phyloP scores from a whole-genome alignment of 2,888 invertebrate genomes.

The Apomyelois bistriatella region DNA sequence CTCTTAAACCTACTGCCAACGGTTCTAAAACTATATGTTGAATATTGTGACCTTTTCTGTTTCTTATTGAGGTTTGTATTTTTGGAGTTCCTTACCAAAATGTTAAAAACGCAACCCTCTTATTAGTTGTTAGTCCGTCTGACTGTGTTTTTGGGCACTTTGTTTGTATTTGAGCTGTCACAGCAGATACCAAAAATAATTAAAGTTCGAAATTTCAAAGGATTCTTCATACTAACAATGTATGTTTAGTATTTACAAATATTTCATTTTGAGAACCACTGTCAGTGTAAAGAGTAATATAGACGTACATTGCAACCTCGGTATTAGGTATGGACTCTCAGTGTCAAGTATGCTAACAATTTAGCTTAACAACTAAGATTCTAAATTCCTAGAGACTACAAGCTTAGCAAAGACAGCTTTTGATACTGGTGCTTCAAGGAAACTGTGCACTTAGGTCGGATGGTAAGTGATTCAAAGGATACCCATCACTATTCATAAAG shows the following conservation, averaged over 20 bases:
- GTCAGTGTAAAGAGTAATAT: not conserved
- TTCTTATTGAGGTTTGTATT: too few relatives aligned
- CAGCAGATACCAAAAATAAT: too few relatives aligned
- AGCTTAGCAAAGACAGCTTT: not conserved
- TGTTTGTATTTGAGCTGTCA: too few relatives aligned
- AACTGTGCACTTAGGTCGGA: not conserved
- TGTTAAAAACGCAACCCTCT: too few relatives aligned
- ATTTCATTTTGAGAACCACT: not conserved
- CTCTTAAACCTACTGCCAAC: not conserved
- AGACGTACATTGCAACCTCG: slow-evolving; percentile 2
- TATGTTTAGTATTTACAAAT: too few relatives aligned
- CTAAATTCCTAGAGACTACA: not conserved
- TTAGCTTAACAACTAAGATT: not conserved
- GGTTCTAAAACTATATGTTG: not conserved
- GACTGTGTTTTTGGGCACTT: too few relatives aligned
- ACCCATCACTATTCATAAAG: too few relatives aligned
- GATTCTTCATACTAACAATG: too few relatives aligned
- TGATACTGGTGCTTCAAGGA: not conserved
- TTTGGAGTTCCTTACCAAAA: too few relatives aligned
- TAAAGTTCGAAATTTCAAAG: too few relatives aligned
- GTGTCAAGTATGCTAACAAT: slow-evolving; percentile 14
- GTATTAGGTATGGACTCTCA: slow-evolving; percentile 11
- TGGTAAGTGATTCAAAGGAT: too few relatives aligned
- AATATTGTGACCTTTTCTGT: not conserved
- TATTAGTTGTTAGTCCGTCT: too few relatives aligned